phyloP scores from a whole-genome alignment of 2,113 vertebrate species.

The zebrafish (Danio rerio) region GRCz12tu NC_133181.1:40033001-40033500 shows the following conservation, averaged over 20 bases:
- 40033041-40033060: no score
- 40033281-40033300: not conserved
- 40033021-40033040: not conserved
- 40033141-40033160: slow-evolving; percentile 38
- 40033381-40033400: no score
- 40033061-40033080: slow-evolving; percentile 11
- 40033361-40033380: no score
- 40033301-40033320: not conserved
- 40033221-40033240: slow-evolving; percentile 9
- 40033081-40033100: not conserved
- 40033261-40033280: not conserved
- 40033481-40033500: no score
- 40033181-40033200: slow-evolving; percentile 10
- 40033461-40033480: no score
- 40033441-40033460: no score
- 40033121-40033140: slow-evolving; percentile 15
- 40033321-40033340: no score
- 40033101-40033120: not conserved
- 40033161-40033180: slow-evolving; percentile 41
- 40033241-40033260: not conserved
- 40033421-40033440: no score
- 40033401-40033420: no score
- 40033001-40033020: not conserved
- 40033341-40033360: no score
- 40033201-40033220: not conserved